These are phyloP conservation scores for Semotilus atromaculatus DNA, from an alignment of 2,797 vertebrate species.

Conservation along the genomic window DNA sequence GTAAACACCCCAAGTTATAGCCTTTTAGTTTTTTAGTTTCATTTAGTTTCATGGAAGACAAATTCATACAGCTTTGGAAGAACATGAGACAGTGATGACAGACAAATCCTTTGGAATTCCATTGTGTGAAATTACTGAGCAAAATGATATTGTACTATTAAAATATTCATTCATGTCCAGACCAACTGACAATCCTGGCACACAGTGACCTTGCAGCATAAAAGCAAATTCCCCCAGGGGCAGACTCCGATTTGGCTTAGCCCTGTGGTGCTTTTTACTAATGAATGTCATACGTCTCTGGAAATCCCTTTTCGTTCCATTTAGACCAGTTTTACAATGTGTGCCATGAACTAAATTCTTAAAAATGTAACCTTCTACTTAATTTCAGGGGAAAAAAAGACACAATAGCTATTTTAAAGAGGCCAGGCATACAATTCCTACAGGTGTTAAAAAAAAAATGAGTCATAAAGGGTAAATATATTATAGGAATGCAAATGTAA, in stretches of 20 bases:
- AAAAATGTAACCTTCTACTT: constrained; percentile 25
- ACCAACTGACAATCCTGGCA: constrained; percentile 29
- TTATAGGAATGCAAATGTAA: constrained; percentile 13
- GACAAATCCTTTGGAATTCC: constrained; percentile 25
- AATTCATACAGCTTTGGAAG: neutral
- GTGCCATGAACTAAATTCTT: constrained; percentile 22
- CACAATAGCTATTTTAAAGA: constrained; percentile 22
- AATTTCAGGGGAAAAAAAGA: neutral
- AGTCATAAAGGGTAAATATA: neutral
- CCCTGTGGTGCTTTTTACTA: constrained; percentile 46
- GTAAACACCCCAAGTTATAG: neutral
- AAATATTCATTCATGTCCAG: constrained; percentile 30
- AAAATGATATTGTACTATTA: constrained; percentile 20
- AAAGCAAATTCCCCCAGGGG: constrained; percentile 35
- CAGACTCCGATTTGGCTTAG: constrained; percentile 27
- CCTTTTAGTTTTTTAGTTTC: no score
- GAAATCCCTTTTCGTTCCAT: constrained; percentile 31
- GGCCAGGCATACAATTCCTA: neutral
- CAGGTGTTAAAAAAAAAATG: constrained; percentile 15
- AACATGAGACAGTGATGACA: neutral
- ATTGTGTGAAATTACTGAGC: constrained; percentile 16
- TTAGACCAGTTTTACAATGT: constrained; percentile 24
- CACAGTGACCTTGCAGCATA: constrained; percentile 46
- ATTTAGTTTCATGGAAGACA: neutral
- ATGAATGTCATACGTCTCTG: constrained; percentile 36